Evolutionary conservation across 2,113 vertebrate species (phyloP), one percentile per base, ranked within the genome.

Genomic region (Lamprologus ornatipinnis): DNA sequence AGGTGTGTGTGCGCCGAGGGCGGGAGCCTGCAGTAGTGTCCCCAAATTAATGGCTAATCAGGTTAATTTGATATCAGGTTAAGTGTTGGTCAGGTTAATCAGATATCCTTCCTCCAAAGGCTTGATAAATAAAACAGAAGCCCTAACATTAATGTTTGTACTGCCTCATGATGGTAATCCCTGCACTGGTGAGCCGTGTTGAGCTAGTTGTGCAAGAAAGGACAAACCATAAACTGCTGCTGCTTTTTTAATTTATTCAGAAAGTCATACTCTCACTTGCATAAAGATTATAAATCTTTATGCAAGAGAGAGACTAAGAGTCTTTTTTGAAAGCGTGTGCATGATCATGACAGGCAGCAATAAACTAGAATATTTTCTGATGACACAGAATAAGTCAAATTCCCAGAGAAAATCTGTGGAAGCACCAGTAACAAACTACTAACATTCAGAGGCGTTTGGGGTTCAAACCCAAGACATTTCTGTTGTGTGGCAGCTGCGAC

Each of bases 391-490:
- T 23, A 42, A 70, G 12, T 70, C 3, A 42, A 70, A 70, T 42
- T 42, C 37, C 37, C 65, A 45, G 37, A 70, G 21, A 70, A 73
- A 70, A 26, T 70, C 37, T 70, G 35, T 40, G 19, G 0, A 21
- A 0, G 37, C 37, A 42, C 21, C 37, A 9, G n/a, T 14, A 42
- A 26, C 65, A 42, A 42, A 40, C 33, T 68, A 23, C n/a, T 70
- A 15, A 73, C 21, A 23, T 0, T 3, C 37, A 70, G 21, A 42
- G 21, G 7, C 2, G 0, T 42, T 7, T 1, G 1, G n/a, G 7
- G 7, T 14, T 68, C 63, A 68, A 40, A 40, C 63, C 33, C 33
- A 40, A 68, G 11, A 21, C 63, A 37, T 40, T 37, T 21, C n/a
- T 42, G 12, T 42, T 13, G 13, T 42, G 7, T 6, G 37, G n/a